phyloP scores from a whole-genome alignment of 1,140 invertebrate species.

The Druon quercuslanigerum region DNA sequence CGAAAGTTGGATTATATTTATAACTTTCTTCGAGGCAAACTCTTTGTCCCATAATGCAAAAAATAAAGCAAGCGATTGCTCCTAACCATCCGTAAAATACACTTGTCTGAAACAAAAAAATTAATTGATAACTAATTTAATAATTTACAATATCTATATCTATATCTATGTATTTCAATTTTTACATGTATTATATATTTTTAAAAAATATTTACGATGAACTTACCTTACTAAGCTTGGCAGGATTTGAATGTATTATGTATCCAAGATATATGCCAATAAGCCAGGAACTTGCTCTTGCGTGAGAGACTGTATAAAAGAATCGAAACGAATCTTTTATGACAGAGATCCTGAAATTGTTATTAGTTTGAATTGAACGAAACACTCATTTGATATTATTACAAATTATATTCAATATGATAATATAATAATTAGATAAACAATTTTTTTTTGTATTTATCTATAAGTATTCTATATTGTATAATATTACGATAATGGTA shows the following conservation, averaged over 20 bases:
- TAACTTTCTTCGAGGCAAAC: background rate
- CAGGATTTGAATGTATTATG: background rate
- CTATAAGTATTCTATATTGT: no score
- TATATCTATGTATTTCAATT: background rate
- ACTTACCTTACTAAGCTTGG: background rate
- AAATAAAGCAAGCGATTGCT: background rate
- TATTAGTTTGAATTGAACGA: no score
- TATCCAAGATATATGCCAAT: constrained; percentile 78
- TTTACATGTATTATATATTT: background rate
- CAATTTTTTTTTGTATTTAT: no score
- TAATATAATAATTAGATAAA: no score
- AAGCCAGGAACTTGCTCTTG: constrained; percentile 76
- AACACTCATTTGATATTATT: no score
- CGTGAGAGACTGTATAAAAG: constrained; percentile 64
- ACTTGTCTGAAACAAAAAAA: background rate
- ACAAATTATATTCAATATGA: no score
- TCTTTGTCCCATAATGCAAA: constrained; percentile 1
- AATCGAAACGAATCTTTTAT: background rate
- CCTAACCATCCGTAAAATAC: constrained; percentile 4
- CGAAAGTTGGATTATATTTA: constrained; percentile 35
- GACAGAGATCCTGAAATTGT: background rate
- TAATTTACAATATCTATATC: no score
- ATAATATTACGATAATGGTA: no score
- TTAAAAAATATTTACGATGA: constrained; percentile 3
- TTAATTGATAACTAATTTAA: background rate